Conservation (phyloP, 2,888 invertebrate genomes). For the Willowsia nigromaculata region DNA sequence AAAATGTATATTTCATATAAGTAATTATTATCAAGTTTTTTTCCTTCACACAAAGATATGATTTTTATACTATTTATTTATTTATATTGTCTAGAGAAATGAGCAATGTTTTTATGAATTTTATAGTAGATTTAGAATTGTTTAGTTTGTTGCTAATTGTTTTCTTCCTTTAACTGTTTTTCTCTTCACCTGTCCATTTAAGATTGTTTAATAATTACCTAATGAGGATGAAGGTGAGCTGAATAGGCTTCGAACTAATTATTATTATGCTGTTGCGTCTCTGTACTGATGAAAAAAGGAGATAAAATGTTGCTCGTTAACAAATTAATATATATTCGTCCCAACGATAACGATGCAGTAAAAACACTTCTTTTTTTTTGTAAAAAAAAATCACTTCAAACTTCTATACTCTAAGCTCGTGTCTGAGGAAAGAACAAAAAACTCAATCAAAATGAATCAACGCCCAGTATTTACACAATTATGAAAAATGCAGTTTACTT, state of each 20-base stretch:
- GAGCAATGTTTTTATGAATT: background rate
- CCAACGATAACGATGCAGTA: constrained; percentile 13
- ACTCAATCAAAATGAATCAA: constrained; percentile 50
- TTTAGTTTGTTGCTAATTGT: background rate
- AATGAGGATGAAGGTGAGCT: background rate
- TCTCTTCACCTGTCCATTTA: constrained; percentile 36
- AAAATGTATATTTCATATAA: constrained; percentile 17
- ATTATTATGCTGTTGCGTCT: background rate
- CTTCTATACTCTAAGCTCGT: no score
- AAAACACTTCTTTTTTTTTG: constrained; percentile 5
- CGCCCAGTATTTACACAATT: constrained; percentile 68
- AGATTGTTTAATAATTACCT: background rate
- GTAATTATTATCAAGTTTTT: constrained; percentile 9
- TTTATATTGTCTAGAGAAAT: background rate
- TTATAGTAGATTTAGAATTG: background rate
- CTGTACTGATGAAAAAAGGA: constrained; percentile 16
- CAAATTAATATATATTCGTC: background rate
- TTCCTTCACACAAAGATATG: background rate
- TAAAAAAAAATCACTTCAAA: no score
- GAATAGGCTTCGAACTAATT: background rate
- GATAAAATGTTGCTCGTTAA: background rate
- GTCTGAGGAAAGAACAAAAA: background rate
- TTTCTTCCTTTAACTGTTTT: constrained; percentile 22
- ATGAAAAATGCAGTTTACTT: constrained; percentile 54
- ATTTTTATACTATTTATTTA: constrained; percentile 31